Percentiles rank a stretch among this genome's conserved stretches.
These are phyloP conservation scores for Pterocles burchelli DNA, from an alignment of 2,113 vertebrate species.

Conservation along the genomic window DNA sequence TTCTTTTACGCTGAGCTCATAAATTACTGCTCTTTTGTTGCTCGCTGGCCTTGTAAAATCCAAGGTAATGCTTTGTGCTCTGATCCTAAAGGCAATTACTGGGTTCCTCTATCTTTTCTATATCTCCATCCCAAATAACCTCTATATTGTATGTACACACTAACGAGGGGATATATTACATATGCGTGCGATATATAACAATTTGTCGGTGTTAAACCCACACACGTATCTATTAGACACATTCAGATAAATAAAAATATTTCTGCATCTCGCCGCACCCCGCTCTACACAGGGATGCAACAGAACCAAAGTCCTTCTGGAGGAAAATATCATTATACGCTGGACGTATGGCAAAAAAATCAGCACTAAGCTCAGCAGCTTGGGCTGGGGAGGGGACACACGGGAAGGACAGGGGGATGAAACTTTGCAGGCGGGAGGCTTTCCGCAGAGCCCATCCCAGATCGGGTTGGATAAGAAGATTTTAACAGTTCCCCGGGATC, in stretches of 20 bases:
- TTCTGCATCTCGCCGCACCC: neutral
- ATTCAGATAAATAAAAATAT: neutral
- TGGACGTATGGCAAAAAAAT: accelerated
- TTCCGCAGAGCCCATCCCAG: neutral
- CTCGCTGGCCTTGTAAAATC: slow-evolving; percentile 99
- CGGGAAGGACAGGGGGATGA: neutral
- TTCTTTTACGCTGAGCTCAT: slow-evolving; percentile 99
- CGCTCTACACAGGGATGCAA: neutral
- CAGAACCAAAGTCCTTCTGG: neutral
- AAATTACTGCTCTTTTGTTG: slow-evolving; percentile 99
- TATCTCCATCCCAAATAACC: slow-evolving; percentile 90
- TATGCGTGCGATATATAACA: neutral
- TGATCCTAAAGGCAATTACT: slow-evolving; percentile 99
- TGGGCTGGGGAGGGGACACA: accelerated
- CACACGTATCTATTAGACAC: neutral
- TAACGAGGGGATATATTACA: neutral
- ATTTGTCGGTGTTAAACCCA: neutral
- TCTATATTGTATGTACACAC: slow-evolving; percentile 52
- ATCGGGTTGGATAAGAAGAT: neutral
- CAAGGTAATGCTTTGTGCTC: slow-evolving; percentile 99
- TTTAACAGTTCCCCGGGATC: neutral
- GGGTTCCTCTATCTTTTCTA: slow-evolving; percentile 90
- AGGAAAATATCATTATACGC: accelerated
- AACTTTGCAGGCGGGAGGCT: neutral
- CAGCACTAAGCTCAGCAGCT: accelerated